These are phyloP conservation scores for Verasper variegatus DNA, from an alignment of 2,113 vertebrate genomes.

Conservation along the genomic window DNA sequence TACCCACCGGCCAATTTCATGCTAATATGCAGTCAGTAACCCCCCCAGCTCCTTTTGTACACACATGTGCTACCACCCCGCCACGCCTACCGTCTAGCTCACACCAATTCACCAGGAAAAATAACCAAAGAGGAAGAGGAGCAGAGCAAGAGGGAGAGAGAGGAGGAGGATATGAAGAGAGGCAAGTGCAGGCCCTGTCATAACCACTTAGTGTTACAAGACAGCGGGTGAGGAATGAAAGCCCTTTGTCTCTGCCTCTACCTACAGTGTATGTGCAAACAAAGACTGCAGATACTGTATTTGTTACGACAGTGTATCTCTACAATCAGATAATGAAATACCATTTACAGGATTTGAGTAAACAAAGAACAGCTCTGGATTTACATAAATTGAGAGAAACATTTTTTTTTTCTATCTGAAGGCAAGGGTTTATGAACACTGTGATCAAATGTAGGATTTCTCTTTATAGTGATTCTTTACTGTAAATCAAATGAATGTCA, in stretches of 20 bases:
- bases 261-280: conserved; percentile 53
- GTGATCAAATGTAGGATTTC: conserved; percentile 19
- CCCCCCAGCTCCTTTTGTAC: conserved; percentile 50
- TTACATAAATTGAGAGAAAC: conserved; percentile 42
- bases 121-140: conserved; percentile 47
- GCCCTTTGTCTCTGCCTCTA: conserved; percentile 74
- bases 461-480: neutral
- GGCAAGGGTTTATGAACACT: conserved; percentile 16
- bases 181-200: conserved; percentile 64
- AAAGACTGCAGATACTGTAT: conserved; percentile 53
- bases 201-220: conserved; percentile 66
- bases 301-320: conserved; percentile 12
- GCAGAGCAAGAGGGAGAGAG: conserved; percentile 25
- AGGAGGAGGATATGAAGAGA: conserved; percentile 17
- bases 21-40: conserved; percentile 72
- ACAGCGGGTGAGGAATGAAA: conserved; percentile 70
- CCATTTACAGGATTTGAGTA: conserved; percentile 24
- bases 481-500: conserved; percentile 14
- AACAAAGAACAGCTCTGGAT: conserved; percentile 56
- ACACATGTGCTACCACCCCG: conserved; percentile 43
- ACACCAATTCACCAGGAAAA: conserved; percentile 43
- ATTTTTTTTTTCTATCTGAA: neutral
- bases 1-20: conserved; percentile 72
- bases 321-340: conserved; percentile 59
- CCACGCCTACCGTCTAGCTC: conserved; percentile 49